A percentile compares a stretch with the other conserved stretches of the same genome.
These are phyloP conservation scores for Lynx canadensis DNA, from an alignment of 2,113 vertebrate genomes.

Conservation along the genomic window DNA sequence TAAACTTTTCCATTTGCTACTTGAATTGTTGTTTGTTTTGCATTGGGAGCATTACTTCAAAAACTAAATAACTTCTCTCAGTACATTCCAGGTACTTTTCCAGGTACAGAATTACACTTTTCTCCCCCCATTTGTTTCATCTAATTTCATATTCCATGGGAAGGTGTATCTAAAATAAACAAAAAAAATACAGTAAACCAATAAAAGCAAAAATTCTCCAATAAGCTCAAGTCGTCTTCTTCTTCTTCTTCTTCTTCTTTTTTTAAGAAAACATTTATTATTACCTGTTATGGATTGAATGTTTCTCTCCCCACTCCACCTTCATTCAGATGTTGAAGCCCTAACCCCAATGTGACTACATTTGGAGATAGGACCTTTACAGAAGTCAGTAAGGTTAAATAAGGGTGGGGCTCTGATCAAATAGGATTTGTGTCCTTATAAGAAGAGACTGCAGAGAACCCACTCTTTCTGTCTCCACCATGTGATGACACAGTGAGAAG, in stretches of 20 bases:
- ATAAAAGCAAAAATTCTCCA: neutral
- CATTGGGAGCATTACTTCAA: neutral
- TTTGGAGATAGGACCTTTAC: neutral
- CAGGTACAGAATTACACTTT: neutral
- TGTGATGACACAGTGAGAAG: neutral
- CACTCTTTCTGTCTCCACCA: neutral
- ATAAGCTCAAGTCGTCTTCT: neutral
- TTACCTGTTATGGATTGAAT: neutral
- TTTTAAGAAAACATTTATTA: neutral
- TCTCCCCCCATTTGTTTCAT: neutral
- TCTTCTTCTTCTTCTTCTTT: neutral
- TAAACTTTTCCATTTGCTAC: neutral
- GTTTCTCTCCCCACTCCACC: neutral
- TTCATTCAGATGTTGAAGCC: neutral
- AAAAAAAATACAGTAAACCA: neutral
- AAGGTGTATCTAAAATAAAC: neutral
- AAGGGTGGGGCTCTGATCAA: neutral
- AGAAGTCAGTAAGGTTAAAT: neutral
- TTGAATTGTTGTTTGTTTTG: neutral
- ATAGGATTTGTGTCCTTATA: neutral
- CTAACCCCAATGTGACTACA: neutral
- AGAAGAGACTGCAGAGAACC: neutral
- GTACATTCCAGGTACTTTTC: neutral
- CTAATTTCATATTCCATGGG: constrained; percentile 4
- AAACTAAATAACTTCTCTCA: neutral